Conservation (phyloP, 2,888 invertebrate genomes). For the Carabus problematicus region DNA sequence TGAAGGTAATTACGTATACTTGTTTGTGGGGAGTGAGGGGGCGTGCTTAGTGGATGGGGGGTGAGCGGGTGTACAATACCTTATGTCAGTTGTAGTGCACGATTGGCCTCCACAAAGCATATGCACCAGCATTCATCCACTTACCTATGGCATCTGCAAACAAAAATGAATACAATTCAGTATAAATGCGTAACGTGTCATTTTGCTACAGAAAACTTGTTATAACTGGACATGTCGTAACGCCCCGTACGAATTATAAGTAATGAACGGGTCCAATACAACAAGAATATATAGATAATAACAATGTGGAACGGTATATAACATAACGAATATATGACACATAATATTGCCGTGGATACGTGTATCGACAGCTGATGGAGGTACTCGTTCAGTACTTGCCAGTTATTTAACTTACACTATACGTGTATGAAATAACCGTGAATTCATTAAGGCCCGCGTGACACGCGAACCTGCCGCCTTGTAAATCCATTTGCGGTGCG, state of each 20-base stretch:
- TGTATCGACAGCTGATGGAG: background rate
- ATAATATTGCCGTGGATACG: too few relatives aligned
- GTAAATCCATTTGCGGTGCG: slow-evolving; percentile 35
- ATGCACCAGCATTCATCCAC: slow-evolving; percentile 56
- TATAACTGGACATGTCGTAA: too few relatives aligned
- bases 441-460: slow-evolving; percentile 26
- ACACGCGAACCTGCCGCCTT: slow-evolving; percentile 32
- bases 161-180: slow-evolving; percentile 63
- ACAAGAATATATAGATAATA: background rate
- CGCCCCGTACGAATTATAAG: background rate
- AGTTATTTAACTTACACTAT: background rate
- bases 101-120: slow-evolving; percentile 20
- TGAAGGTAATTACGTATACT: background rate
- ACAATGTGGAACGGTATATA: background rate
- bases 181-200: slow-evolving; percentile 37
- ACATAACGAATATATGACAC: background rate
- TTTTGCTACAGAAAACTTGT: slow-evolving; percentile 23
- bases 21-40: background rate
- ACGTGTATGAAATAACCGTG: slow-evolving; percentile 10
- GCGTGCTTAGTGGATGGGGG: background rate
- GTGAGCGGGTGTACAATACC: slow-evolving; percentile 27
- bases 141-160: slow-evolving; percentile 86
- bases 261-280: slow-evolving; percentile 14
- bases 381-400: background rate
- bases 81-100: slow-evolving; percentile 33